phyloP scores from a whole-genome alignment of 2,797 vertebrate genomes.

The Sorex maritimensis region DNA sequence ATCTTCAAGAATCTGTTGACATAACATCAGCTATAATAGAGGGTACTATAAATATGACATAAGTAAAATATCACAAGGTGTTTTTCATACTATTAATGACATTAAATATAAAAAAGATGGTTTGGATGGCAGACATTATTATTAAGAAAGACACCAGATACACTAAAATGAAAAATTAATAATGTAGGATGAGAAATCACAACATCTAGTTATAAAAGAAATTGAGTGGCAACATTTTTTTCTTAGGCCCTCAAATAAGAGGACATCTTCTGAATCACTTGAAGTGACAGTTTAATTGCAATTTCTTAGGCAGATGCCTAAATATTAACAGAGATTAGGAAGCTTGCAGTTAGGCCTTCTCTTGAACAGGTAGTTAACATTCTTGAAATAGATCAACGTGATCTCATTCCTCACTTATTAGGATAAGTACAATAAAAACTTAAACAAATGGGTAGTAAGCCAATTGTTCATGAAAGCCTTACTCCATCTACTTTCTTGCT shows the following conservation, averaged over 20 bases:
- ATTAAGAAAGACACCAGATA: constrained; percentile 5
- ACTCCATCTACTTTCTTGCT: constrained; percentile 42
- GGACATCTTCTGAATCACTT: constrained; percentile 23
- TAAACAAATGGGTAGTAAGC: constrained; percentile 40
- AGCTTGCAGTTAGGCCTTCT: background rate
- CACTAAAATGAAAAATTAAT: constrained; percentile 56
- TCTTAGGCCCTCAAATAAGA: background rate
- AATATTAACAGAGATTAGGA: constrained; percentile 62
- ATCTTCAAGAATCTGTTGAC: background rate
- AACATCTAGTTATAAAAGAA: constrained; percentile 55
- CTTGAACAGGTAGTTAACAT: background rate
- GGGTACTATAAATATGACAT: background rate
- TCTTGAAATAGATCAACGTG: constrained; percentile 51
- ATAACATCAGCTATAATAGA: background rate
- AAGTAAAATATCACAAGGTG: background rate
- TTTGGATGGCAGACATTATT: constrained; percentile 16
- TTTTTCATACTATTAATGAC: constrained; percentile 24
- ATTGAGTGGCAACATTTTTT: background rate
- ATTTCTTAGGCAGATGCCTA: constrained; percentile 47
- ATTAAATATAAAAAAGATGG: constrained; percentile 18
- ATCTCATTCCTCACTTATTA: constrained; percentile 66
- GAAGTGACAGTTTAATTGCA: constrained; percentile 65
- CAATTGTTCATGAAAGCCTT: constrained; percentile 55
- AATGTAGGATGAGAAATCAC: background rate
- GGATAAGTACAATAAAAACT: constrained; percentile 61